Conservation (phyloP, 2,113 vertebrate genomes). For the Pungitius pungitius region DNA sequence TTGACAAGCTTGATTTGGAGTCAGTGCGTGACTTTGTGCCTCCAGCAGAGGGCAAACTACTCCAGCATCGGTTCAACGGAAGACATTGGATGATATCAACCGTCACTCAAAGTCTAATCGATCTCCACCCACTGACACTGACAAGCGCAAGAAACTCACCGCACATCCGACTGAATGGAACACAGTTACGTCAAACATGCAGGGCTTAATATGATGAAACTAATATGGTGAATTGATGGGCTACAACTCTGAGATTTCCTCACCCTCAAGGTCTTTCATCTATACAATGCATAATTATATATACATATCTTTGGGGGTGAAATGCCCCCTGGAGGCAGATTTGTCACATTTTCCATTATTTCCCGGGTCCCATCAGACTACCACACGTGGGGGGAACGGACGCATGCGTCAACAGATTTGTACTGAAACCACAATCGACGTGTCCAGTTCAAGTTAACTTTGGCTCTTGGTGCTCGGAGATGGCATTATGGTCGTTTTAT, state of each 20-base stretch:
- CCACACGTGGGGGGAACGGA: slow-evolving; percentile 24
- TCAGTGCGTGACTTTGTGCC: slow-evolving; percentile 22
- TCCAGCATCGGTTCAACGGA: slow-evolving; percentile 21
- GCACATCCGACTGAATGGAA: slow-evolving; percentile 8
- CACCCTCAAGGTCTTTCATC: not conserved
- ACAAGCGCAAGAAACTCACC: slow-evolving; percentile 2
- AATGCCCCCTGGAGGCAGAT: slow-evolving; percentile 46
- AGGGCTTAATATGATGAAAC: not conserved
- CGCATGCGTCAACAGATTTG: slow-evolving; percentile 27
- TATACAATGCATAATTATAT: too few species aligned
- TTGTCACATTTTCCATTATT: slow-evolving; percentile 36
- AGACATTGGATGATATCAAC: not conserved
- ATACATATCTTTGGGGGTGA: too few species aligned
- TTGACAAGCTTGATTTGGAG: slow-evolving; percentile 15
- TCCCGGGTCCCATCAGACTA: slow-evolving; percentile 14
- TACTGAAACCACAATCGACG: slow-evolving; percentile 50
- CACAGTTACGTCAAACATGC: not conserved
- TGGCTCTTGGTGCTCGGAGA: slow-evolving; percentile 37
- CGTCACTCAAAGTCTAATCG: slow-evolving; percentile 1
- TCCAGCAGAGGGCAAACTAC: slow-evolving; percentile 77
- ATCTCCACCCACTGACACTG: not conserved
- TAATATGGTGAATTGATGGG: not conserved
- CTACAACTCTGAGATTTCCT: not conserved
- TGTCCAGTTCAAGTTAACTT: slow-evolving; percentile 44
- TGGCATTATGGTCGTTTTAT: slow-evolving; percentile 32